Evolutionary conservation across 2,888 invertebrate genomes (phyloP).

Genomic region (Nemoura dubitans): DNA sequence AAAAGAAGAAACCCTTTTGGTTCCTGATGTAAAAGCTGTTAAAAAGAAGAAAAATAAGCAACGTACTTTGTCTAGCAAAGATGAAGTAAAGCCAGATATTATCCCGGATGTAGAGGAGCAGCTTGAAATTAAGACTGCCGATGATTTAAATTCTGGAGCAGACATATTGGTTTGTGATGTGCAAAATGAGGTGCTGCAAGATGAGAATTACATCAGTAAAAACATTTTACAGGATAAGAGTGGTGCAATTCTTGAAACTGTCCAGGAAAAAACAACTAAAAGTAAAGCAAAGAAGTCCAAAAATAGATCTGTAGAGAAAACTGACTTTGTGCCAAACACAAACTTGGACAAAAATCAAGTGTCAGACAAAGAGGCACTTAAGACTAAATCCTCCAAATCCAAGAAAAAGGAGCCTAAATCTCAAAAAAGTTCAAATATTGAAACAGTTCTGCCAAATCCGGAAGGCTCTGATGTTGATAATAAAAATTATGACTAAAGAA

Average conservation of each 20-base stretch:
- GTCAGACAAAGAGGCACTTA: neutral
- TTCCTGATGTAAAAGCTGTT: slow-evolving; percentile 14
- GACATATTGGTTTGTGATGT: neutral
- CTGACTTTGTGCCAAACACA: slow-evolving; percentile 28
- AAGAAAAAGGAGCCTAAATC: neutral
- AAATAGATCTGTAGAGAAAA: slow-evolving; percentile 2
- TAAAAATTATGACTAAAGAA: neutral
- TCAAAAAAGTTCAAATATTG: neutral
- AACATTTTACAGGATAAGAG: neutral
- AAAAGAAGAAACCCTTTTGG: neutral
- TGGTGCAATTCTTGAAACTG: slow-evolving; percentile 9
- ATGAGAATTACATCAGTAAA: slow-evolving; percentile 8
- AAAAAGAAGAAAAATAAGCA: slow-evolving; percentile 1
- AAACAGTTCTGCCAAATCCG: neutral
- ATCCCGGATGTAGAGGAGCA: too few relatives aligned
- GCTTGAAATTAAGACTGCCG: neutral
- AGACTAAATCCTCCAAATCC: neutral
- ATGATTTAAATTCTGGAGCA: neutral
- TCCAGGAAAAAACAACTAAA: neutral
- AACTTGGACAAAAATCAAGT: slow-evolving; percentile 19
- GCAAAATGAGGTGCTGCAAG: slow-evolving; percentile 21
- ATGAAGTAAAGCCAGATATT: neutral
- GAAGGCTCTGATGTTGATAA: neutral
- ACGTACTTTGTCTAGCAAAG: neutral
- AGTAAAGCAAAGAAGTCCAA: slow-evolving; percentile 17